phyloP scores from a whole-genome alignment of 2,113 vertebrate species.

The Caretta caretta region DNA sequence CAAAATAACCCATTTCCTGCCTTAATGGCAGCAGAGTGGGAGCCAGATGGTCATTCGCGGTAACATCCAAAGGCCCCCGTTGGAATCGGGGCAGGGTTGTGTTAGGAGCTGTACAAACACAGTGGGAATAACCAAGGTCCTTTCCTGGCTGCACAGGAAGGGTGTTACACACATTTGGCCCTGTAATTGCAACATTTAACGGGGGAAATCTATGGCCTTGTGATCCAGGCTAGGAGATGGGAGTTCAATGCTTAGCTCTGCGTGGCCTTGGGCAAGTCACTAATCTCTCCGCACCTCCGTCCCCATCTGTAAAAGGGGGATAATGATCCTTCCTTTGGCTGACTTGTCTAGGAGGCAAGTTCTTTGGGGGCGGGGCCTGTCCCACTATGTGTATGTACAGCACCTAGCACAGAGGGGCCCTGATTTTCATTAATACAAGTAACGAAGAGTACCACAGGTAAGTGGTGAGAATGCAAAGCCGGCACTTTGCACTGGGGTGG shows the following conservation, averaged over 20 bases:
- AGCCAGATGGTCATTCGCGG: not conserved
- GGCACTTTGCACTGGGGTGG: not conserved
- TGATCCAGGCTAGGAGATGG: not conserved
- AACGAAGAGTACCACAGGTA: accelerated
- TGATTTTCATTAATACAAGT: not conserved
- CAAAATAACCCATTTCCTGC: not conserved
- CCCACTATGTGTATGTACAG: not conserved
- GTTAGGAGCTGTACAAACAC: not conserved
- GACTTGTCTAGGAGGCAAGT: not conserved
- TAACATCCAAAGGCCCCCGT: not conserved
- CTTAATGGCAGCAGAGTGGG: not conserved
- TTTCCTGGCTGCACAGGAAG: not conserved
- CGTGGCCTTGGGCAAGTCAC: not conserved
- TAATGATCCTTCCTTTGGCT: not conserved
- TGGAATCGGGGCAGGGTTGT: not conserved
- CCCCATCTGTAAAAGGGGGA: not conserved
- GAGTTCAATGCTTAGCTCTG: not conserved
- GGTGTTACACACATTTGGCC: not conserved
- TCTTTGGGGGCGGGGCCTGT: not conserved
- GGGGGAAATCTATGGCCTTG: not conserved
- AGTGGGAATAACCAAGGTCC: not conserved
- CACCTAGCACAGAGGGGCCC: not conserved
- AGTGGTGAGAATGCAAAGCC: not conserved
- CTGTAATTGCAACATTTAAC: not conserved
- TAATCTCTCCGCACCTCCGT: accelerated